Percentiles rank a stretch among this genome's conserved stretches.
Conservation (phyloP, 2,888 invertebrate species). For the Craniophora ligustri region DNA sequence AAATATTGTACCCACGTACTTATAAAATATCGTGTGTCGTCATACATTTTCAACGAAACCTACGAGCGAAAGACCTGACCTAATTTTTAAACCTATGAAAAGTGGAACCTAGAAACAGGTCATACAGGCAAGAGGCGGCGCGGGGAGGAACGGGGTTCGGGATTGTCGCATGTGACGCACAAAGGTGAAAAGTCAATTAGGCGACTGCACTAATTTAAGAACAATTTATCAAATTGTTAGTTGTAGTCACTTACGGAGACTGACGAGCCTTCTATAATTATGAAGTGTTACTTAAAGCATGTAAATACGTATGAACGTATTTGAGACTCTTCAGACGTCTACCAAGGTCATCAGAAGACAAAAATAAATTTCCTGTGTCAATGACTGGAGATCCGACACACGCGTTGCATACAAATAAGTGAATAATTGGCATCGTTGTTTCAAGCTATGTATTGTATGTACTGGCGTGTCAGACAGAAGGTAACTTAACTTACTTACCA, state of each 20-base stretch:
- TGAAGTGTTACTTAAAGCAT: too few relatives aligned
- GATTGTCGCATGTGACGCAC: conserved; percentile 31
- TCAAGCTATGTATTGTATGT: neutral
- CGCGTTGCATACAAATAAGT: conserved; percentile 47
- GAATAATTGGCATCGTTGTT: conserved; percentile 10
- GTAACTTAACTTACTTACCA: conserved; percentile 62
- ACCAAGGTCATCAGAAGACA: conserved; percentile 52
- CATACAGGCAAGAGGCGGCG: conserved; percentile 36
- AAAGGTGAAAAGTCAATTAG: conserved; percentile 56
- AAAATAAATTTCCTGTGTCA: conserved; percentile 57
- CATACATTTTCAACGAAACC: neutral
- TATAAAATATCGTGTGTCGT: neutral
- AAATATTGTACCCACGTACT: too few relatives aligned
- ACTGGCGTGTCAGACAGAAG: neutral
- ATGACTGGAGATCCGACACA: conserved; percentile 42
- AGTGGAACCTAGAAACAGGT: conserved; percentile 53
- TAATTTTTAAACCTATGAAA: conserved; percentile 40
- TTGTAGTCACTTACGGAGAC: neutral
- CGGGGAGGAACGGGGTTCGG: conserved; percentile 23
- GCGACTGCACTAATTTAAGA: neutral
- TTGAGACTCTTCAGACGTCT: conserved; percentile 22
- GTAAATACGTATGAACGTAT: conserved; percentile 6
- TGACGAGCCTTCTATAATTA: neutral
- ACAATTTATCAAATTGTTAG: conserved; percentile 13
- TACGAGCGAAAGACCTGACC: conserved; percentile 41